phyloP scores from a whole-genome alignment of 2,797 vertebrate species.

The Oryzias sinensis region DNA sequence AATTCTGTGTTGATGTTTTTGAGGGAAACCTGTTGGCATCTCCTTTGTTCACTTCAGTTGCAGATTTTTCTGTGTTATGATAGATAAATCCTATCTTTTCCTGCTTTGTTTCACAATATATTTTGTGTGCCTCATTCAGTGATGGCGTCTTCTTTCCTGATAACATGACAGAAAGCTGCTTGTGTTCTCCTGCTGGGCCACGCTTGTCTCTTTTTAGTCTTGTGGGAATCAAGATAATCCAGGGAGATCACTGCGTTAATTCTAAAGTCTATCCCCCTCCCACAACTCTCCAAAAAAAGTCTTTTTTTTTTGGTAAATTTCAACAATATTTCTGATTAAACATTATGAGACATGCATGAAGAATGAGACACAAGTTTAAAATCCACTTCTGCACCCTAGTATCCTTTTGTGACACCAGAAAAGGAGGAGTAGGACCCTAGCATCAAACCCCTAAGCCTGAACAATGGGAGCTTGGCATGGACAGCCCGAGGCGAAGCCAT shows the following conservation, averaged over 20 bases:
- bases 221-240: conserved; percentile 63
- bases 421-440: conserved; percentile 58
- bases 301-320: background rate
- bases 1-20: too few relatives aligned
- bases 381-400: conserved; percentile 35
- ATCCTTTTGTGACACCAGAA: conserved; percentile 42
- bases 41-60: too few relatives aligned
- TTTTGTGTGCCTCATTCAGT: too few relatives aligned
- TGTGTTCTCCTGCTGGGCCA: conserved; percentile 30
- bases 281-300: background rate
- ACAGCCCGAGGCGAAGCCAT: conserved; percentile 77
- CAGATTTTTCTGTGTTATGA: too few relatives aligned
- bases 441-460: conserved; percentile 56
- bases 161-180: conserved; percentile 12
- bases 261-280: conserved; percentile 3
- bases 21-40: too few relatives aligned
- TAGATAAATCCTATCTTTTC: too few relatives aligned
- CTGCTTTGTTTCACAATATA: too few relatives aligned
- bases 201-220: conserved; percentile 38
- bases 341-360: background rate
- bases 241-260: conserved; percentile 15
- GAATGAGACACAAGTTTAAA: conserved; percentile 17
- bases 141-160: background rate
- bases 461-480: conserved; percentile 78
- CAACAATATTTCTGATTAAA: background rate